Evolutionary conservation across 2,888 invertebrate genomes (phyloP), one percentile per base, ranked within the genome.

Genomic region (Ferrisia virgata): DNA sequence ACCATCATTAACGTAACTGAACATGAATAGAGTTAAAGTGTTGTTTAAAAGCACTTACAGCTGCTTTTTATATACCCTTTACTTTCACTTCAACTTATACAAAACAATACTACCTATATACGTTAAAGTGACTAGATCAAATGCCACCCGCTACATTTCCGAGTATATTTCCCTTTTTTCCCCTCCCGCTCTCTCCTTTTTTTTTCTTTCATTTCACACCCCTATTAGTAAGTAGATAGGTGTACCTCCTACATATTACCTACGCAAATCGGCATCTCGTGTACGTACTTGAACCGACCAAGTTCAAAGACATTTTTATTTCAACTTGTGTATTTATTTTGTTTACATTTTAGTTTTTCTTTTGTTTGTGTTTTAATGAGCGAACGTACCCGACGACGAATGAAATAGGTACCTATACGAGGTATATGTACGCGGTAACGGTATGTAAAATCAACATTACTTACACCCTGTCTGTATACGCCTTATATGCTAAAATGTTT

Each of bases 231-330:
- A n/a, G n/a, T n/a, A n/a, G n/a, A n/a, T n/a, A n/a, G n/a, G n/a
- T n/a, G n/a, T n/a, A n/a, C n/a, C n/a, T n/a, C n/a, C n/a, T n/a
- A n/a, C n/a, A n/a, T n/a, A n/a, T n/a, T n/a, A n/a, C n/a, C n/a
- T n/a, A n/a, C n/a, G n/a, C n/a, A 22, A 58, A 18, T 40, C 40
- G 40, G 5, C 40, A 11, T 40, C 11, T 58, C 31, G 22, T 9
- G 9, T 6, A 22, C 11, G 53, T 53, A 69, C 69, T 69, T 15
- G 28, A 76, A 28, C 13, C 28, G 9, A n/a, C n/a, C n/a, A 76
- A 76, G 72, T 36, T 76, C 72, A 36, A 76, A 76, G 72, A 76
- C 31, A 76, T 76, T 76, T 76, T 76, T 64, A 64, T 64, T 76
- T 36, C 72, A 36, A 36, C 72, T 18, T 4, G 72, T 8, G 72